These are phyloP conservation scores for Opisthograptis luteolata DNA, from an alignment of 2,888 invertebrate species.

Conservation along the genomic window DNA sequence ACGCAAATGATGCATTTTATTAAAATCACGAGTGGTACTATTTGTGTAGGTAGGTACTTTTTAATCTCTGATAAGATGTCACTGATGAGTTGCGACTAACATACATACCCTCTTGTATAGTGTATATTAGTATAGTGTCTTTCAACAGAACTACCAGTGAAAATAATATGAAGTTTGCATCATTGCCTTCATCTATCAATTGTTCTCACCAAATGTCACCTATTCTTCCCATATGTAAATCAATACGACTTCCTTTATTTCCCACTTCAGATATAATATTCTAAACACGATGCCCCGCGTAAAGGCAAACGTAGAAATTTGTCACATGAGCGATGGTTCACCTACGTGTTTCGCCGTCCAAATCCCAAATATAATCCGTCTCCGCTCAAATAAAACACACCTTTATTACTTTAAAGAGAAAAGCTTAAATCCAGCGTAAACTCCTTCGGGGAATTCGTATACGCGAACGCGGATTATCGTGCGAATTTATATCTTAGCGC, in stretches of 20 bases:
- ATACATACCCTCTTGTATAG: too few species aligned
- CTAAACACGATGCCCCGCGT: conserved; percentile 80
- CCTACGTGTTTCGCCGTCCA: conserved; percentile 81
- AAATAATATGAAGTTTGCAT: too few species aligned
- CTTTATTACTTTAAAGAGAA: conserved; percentile 82
- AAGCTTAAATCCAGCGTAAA: conserved; percentile 76
- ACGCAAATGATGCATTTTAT: too few species aligned
- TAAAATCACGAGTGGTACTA: too few species aligned
- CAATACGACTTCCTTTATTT: conserved; percentile 69
- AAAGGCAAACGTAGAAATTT: conserved; percentile 84
- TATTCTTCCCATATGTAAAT: conserved; percentile 71
- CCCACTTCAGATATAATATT: conserved; percentile 75
- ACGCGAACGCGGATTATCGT: conserved; percentile 66
- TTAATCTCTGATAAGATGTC: too few species aligned
- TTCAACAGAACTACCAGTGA: too few species aligned
- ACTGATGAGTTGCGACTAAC: too few species aligned
- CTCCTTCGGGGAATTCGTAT: conserved; percentile 69
- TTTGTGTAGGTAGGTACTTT: too few species aligned
- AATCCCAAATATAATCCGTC: conserved; percentile 82
- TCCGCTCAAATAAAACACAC: conserved; percentile 80
- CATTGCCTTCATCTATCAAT: too few species aligned
- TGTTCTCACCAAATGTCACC: conserved; percentile 38
- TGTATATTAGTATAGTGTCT: too few species aligned
- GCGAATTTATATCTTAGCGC: conserved; percentile 78
- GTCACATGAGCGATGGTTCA: conserved; percentile 85